Evolutionary conservation across 2,888 invertebrate species (phyloP).

Genomic region (Melinopterus prodromus): DNA sequence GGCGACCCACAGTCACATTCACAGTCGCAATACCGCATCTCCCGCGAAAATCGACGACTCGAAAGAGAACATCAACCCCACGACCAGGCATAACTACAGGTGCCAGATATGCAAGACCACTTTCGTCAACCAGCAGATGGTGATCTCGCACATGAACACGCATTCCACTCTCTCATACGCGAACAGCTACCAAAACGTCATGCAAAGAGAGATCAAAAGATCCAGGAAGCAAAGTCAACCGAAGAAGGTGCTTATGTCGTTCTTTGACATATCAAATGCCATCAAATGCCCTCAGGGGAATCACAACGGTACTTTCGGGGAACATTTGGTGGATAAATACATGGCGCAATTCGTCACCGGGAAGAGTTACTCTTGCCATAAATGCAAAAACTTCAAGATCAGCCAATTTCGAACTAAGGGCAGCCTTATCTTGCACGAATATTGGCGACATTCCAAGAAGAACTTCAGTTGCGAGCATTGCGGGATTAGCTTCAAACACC

Average conservation of each 20-base stretch:
- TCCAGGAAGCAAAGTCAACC: conserved; percentile 64
- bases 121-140: conserved; percentile 59
- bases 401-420: conserved; percentile 61
- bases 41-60: conserved; percentile 60
- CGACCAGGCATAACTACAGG: conserved; percentile 54
- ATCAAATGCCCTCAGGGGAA: conserved; percentile 51
- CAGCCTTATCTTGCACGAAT: conserved; percentile 61
- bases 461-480: conserved; percentile 63
- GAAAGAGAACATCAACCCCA: conserved; percentile 59
- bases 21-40: conserved; percentile 61
- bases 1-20: conserved; percentile 61
- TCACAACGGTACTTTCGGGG: conserved; percentile 48
- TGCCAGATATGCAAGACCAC: conserved; percentile 61
- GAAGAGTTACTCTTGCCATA: conserved; percentile 55
- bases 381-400: conserved; percentile 56
- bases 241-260: conserved; percentile 59
- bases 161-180: conserved; percentile 58
- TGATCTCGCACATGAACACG: conserved; percentile 62
- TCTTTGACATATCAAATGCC: conserved; percentile 54
- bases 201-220: conserved; percentile 49
- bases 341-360: conserved; percentile 56
- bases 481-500: conserved; percentile 59
- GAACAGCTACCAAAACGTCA: conserved; percentile 51
- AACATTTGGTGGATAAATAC: conserved; percentile 55
- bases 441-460: conserved; percentile 62